Evolutionary conservation across 2,888 invertebrate species (phyloP).

Genomic region (Oxycera nigricornis): DNA sequence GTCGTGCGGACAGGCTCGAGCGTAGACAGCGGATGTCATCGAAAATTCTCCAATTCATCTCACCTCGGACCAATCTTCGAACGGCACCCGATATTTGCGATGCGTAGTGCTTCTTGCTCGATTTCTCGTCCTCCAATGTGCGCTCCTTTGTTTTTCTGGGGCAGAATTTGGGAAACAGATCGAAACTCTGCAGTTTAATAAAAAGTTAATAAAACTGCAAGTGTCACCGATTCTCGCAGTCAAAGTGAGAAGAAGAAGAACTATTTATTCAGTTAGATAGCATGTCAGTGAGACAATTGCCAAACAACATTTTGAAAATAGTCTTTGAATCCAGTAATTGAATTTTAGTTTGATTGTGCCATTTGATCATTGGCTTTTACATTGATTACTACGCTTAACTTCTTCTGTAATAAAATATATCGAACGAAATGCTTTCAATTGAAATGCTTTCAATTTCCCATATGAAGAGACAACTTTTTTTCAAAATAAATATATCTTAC

Average conservation of each 20-base stretch:
- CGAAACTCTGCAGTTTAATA: constrained; percentile 35
- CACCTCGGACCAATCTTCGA: neutral
- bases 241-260: constrained; percentile 8
- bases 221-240: constrained; percentile 29
- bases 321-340: no score
- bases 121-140: constrained; percentile 5
- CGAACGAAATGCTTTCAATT: no score
- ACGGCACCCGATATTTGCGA: neutral
- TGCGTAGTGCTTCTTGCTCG: neutral
- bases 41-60: neutral
- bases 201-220: constrained; percentile 34
- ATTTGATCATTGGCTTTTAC: no score
- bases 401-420: no score
- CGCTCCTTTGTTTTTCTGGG: constrained; percentile 14
- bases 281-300: no score
- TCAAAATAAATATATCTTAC: no score
- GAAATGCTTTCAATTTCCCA: no score
- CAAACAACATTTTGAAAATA: no score
- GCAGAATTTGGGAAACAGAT: constrained; percentile 20
- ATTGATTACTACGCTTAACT: no score
- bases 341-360: no score
- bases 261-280: neutral
- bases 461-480: no score
- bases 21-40: neutral
- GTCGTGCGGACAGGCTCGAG: constrained; percentile 2